Evolutionary conservation across 2,888 invertebrate genomes (phyloP).

Genomic region (Noctua janthina): DNA sequence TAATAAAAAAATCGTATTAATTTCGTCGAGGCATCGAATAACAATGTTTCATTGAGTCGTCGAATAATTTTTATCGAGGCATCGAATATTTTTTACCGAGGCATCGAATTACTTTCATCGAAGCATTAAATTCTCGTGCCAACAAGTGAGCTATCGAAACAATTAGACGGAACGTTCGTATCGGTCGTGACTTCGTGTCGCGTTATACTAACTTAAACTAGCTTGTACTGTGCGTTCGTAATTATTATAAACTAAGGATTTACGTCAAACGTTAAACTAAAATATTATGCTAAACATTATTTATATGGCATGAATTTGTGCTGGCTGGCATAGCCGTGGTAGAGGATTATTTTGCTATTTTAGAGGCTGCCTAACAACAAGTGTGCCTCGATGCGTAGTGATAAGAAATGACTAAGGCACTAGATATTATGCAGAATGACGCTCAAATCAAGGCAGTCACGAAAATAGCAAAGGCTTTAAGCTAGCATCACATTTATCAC

Average conservation of each 20-base stretch:
- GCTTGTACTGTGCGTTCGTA: slow-evolving; percentile 85
- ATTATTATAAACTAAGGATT: slow-evolving; percentile 63
- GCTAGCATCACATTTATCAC: slow-evolving; percentile 56
- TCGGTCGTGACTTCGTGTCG: slow-evolving; percentile 81
- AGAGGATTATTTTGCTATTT: slow-evolving; percentile 35
- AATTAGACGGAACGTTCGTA: slow-evolving; percentile 75
- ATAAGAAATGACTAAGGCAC: slow-evolving; percentile 42
- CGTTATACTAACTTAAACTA: slow-evolving; percentile 80
- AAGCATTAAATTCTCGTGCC: slow-evolving; percentile 10
- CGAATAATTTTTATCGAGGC: background rate
- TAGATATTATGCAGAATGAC: slow-evolving; percentile 13
- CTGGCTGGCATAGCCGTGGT: slow-evolving; percentile 62
- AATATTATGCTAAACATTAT: slow-evolving; percentile 69
- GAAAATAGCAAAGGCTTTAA: slow-evolving; percentile 41
- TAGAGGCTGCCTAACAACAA: slow-evolving; percentile 36
- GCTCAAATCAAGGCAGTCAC: slow-evolving; percentile 30
- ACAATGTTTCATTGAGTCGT: background rate
- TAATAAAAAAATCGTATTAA: background rate
- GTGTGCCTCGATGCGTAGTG: slow-evolving; percentile 20
- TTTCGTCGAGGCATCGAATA: background rate
- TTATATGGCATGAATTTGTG: slow-evolving; percentile 77
- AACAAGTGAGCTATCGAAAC: slow-evolving; percentile 49
- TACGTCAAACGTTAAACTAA: slow-evolving; percentile 69
- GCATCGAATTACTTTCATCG: slow-evolving; percentile 17
- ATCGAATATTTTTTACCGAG: background rate